Base-by-base conservation (phyloP, 1,140 invertebrate genomes). In the Eriocheir sinensis region DNA sequence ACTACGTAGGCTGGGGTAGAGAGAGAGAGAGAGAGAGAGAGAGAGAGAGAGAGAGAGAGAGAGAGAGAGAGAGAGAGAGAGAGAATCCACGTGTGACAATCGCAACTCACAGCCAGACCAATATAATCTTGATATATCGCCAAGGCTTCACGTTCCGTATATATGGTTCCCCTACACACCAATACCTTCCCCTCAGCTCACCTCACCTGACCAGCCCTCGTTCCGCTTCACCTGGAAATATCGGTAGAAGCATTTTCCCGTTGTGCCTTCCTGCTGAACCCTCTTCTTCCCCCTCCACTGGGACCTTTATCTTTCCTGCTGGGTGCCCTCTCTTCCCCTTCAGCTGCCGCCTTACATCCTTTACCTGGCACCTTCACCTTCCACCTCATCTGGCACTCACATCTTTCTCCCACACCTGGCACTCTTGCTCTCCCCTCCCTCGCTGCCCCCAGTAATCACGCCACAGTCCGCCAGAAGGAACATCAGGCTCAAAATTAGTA, bases 31-130 rank as follows among this genome's bases (percentile, higher is more conserved):
- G 48, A 53, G 48, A 53, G 48, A 53, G 48, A 53, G 48, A 53
- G 48, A 53, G 48, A 53, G 48, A 53, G 48, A 53, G 60, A 72
- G 60, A 72, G 60, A 72, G 60, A 72, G 60, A 72, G 60, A 72
- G 60, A 72, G 60, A 72, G 60, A 72, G 60, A 72, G 60, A 72
- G 60, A n/a, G 60, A 72, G 60, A 72, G 27, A 72, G 17, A 72
- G 27, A 2, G 27, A 2, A 72, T 72, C 4, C 60, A n/a, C n/a
- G n/a, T 6, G 21, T 72, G 27, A 4, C 60, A 72, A 21, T n/a
- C 48, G 12, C 21, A 53, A 3, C 9, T 53, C 8, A 53, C 48
- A 53, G 21, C 21, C 48, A 53, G 4, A 72, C 60, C n/a, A 72
- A 72, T n/a, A 72, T n/a, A 72, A 72, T 72, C 60, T 27, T 72